Conservation (phyloP, 2,888 invertebrate genomes). For the Osedax frankpressi region DNA sequence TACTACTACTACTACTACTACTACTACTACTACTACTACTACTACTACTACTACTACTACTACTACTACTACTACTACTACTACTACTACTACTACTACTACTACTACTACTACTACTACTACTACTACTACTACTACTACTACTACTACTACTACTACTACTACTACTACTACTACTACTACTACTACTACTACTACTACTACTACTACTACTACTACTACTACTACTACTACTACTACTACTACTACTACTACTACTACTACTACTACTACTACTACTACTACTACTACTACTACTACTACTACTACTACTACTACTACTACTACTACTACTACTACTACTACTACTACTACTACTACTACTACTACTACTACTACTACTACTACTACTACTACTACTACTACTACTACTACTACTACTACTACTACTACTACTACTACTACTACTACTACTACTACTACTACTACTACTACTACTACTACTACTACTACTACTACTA, state of each 20-base stretch:
- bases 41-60: not conserved
- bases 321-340: constrained; percentile 17
- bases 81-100: not conserved
- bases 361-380: constrained; percentile 16
- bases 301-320: constrained; percentile 17
- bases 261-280: constrained; percentile 16
- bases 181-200: not conserved
- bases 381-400: not conserved
- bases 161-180: not conserved
- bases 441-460: constrained; percentile 14
- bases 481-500: not conserved
- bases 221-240: not conserved
- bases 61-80: not conserved
- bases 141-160: not conserved
- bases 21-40: not conserved
- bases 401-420: constrained; percentile 3
- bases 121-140: not conserved
- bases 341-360: constrained; percentile 17
- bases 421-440: constrained; percentile 17
- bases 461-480: not conserved
- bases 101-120: not conserved
- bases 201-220: not conserved
- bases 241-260: constrained; percentile 7
- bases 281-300: constrained; percentile 17
- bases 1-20: not conserved